Evolutionary conservation across 2,888 invertebrate species (phyloP), one percentile per base, ranked within the genome.

Genomic region (Lissocephala sabroskyi): DNA sequence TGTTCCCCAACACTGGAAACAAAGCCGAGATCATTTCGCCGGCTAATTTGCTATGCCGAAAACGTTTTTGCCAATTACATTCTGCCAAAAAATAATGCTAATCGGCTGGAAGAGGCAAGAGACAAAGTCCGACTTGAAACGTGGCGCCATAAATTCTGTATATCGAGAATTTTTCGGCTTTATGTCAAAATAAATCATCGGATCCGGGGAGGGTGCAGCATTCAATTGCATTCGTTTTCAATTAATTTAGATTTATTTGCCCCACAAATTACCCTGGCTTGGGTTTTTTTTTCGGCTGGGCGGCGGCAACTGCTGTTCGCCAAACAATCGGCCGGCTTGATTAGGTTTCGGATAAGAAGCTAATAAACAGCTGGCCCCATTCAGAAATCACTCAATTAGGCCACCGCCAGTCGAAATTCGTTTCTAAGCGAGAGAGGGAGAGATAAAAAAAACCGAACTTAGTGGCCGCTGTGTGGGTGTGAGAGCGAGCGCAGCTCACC

Each of bases 21-120:
- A 37, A 42, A 11, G 36, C 23, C 7, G 7, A 23, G 7, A 23
- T 23, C 11, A 37, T 37, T n/a, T 37, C 5, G 11, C 23, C 30
- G 29, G 52, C 45, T 67, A 58, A 75, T 79, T 35, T 71, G 55
- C 55, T 55, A 71, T 71, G 77, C 71, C 56, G 56, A 73, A 67
- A 58, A 39, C 65, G 65, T 71, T 56, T 37, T 11, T 28, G 23
- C 46, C 43, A 45, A 50, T 49, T 45, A 49, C 48, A 50, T 54
- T 63, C 52, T 23, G 39, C 50, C 49, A 49, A 56, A 56, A 29
- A 18, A 42, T 40, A 37, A 44, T 43, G 49, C 33, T 16, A 49
- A 18, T 17, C 14, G 10, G 10, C 11, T 14, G 16, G 6, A 30
- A 17, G 49, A 13, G 28, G 2, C 23, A 7, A 16, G 14, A 43